Percentiles rank a stretch among this genome's conserved stretches.
Evolutionary conservation across 2,797 vertebrate genomes (phyloP).

Genomic region (Morelia viridis): DNA sequence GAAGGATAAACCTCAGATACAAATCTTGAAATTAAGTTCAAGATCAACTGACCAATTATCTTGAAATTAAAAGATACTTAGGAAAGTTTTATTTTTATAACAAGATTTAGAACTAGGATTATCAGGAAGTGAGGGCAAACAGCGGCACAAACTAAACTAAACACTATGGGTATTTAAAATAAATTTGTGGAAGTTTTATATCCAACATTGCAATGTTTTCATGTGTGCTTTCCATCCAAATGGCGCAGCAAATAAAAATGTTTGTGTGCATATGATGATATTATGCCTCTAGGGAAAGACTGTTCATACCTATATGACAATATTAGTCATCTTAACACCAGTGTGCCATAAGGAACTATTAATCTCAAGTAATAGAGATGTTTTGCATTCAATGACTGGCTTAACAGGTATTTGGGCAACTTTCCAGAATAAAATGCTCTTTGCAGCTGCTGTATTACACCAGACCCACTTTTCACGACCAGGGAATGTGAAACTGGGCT

Average conservation of each 20-base stretch:
- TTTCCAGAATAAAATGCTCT: constrained; percentile 52
- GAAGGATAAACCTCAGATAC: neutral
- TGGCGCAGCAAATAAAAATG: neutral
- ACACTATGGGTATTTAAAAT: neutral
- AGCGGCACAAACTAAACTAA: neutral
- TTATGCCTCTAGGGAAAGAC: constrained; percentile 52
- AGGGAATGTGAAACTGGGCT: neutral
- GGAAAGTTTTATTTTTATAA: neutral
- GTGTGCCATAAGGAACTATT: constrained; percentile 57
- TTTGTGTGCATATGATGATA: neutral
- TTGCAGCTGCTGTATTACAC: constrained; percentile 54
- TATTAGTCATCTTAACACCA: constrained; percentile 53
- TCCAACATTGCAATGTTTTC: neutral
- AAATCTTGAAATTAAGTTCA: neutral
- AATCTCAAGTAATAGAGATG: constrained; percentile 62
- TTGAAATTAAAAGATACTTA: constrained; percentile 5
- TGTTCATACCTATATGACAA: neutral
- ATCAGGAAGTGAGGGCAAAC: neutral
- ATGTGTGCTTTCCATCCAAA: neutral
- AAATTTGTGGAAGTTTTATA: neutral
- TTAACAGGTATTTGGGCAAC: constrained; percentile 46
- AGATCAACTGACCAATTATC: neutral
- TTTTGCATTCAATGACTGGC: constrained; percentile 51
- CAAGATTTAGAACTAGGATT: neutral
- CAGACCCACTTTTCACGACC: constrained; percentile 31